Base-by-base conservation (phyloP, 2,797 vertebrate genomes). In the Pangasius mekongensis region DNA sequence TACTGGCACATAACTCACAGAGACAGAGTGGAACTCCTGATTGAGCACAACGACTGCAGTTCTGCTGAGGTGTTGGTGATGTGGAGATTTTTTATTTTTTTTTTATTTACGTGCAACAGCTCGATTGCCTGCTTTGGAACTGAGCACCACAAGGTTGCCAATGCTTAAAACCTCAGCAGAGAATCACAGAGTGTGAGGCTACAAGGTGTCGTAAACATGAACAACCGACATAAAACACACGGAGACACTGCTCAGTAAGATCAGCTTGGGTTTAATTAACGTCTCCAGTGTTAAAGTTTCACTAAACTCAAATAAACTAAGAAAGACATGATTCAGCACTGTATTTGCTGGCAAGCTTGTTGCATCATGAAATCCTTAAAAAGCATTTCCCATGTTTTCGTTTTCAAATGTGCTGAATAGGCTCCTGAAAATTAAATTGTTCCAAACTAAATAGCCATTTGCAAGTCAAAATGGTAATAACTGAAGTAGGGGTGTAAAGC, bases 31-130 rank as follows among this genome's bases (percentile, higher is more conserved):
- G 84, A 58, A 77, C 81, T 89, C 83, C 86, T 89, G 90, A 89
- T 89, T 89, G 86, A 86, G 89, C 74, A 74, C 86, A 89, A 87
- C 89, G 81, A 83, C 82, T 86, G 76, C 73, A 83, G 90, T 88
- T 90, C 89, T 90, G 90, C 88, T 89, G 90, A 90, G 89, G 88
- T 88, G 87, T 91, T 82, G 56, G 62, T 43, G 78, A 67, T 67
- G 85, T 73, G 86, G 1, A 54, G 62, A 36, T 71, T 36, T 27
- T 22, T n/a, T n/a, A n/a, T n/a, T 24, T 14, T 77, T 5, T 27
- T 24, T 39, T 43, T 74, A 43, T 74, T 62, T 6, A 78, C 69
- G 84, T 85, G 77, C 81, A 86, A 62, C 80, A 88, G 83, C 64
- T 58, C 49, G 49, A 84, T 81, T 83, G 90, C 88, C 86, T 78